These are phyloP conservation scores for Oostethus manadensis DNA, from an alignment of 2,113 vertebrate species.

Conservation along the genomic window DNA sequence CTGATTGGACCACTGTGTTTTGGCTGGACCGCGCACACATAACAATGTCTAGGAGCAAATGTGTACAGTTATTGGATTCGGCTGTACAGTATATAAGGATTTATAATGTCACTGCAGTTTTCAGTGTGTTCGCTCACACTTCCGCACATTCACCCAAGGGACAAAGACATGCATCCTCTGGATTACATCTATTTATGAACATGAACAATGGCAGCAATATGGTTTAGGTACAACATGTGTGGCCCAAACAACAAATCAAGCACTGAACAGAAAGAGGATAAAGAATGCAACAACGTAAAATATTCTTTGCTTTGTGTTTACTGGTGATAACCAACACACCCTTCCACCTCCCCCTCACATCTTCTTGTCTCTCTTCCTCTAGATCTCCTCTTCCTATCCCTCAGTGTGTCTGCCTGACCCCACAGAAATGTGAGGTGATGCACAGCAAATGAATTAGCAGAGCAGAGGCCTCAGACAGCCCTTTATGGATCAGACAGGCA, in stretches of 20 bases:
- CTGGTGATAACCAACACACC: conserved; percentile 57
- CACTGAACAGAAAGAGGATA: conserved; percentile 44
- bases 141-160: not conserved
- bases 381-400: conserved; percentile 29
- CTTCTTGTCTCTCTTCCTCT: conserved; percentile 35
- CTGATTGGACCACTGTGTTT: no score
- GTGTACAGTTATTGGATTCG: no score
- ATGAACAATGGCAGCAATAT: conserved; percentile 41
- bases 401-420: conserved; percentile 55
- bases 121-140: not conserved
- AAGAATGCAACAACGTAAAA: conserved; percentile 19
- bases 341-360: conserved; percentile 9
- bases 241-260: conserved; percentile 31
- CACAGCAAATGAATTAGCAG: conserved; percentile 64
- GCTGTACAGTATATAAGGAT: no score
- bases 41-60: no score
- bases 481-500: conserved; percentile 51
- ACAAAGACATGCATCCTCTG: not conserved
- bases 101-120: not conserved
- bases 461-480: conserved; percentile 53
- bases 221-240: conserved; percentile 22
- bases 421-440: conserved; percentile 63
- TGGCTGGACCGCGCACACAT: no score
- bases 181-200: conserved; percentile 7
- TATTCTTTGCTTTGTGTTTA: conserved; percentile 20